A percentile compares a stretch with the other conserved stretches of the same genome.
phyloP scores from a whole-genome alignment of 2,888 invertebrate species.

The Drosophila neutralis region DNA sequence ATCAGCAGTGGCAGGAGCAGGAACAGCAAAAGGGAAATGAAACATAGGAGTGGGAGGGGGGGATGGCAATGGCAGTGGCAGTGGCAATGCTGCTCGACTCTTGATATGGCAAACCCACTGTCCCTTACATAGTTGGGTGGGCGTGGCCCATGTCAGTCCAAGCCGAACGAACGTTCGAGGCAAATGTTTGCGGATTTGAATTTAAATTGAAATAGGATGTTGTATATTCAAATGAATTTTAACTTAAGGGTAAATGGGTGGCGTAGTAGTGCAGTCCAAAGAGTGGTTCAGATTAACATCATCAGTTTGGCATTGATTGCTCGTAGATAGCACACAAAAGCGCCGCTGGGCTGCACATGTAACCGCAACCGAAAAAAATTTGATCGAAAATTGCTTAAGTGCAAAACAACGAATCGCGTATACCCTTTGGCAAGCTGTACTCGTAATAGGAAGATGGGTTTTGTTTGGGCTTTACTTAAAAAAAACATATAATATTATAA shows the following conservation, averaged over 20 bases:
- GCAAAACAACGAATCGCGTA: background rate
- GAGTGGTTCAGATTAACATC: slow-evolving; percentile 79
- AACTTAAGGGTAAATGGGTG: slow-evolving; percentile 79
- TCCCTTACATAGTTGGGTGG: slow-evolving; percentile 44
- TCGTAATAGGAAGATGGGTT: background rate
- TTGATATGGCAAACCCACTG: slow-evolving; percentile 45
- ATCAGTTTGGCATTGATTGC: slow-evolving; percentile 83
- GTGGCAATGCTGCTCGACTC: slow-evolving; percentile 48
- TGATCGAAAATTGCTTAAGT: slow-evolving; percentile 9
- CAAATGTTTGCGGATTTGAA: slow-evolving; percentile 83
- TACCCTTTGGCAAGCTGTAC: slow-evolving; percentile 2
- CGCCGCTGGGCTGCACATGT: slow-evolving; percentile 61
- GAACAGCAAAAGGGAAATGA: background rate
- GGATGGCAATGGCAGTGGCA: slow-evolving; percentile 27
- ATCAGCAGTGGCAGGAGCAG: slow-evolving; percentile 16
- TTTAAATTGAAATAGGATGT: slow-evolving; percentile 84
- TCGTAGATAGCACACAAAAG: slow-evolving; percentile 75
- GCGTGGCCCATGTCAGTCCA: slow-evolving; percentile 70
- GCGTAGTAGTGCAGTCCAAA: slow-evolving; percentile 32
- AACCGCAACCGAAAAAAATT: slow-evolving; percentile 58
- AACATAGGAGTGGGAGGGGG: background rate
- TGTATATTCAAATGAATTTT: slow-evolving; percentile 83
- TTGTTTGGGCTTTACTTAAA: background rate
- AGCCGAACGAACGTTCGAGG: slow-evolving; percentile 67
- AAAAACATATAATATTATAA: background rate